These are phyloP conservation scores for Medauroidea extradentata DNA, from an alignment of 1,140 invertebrate genomes.

Conservation along the genomic window DNA sequence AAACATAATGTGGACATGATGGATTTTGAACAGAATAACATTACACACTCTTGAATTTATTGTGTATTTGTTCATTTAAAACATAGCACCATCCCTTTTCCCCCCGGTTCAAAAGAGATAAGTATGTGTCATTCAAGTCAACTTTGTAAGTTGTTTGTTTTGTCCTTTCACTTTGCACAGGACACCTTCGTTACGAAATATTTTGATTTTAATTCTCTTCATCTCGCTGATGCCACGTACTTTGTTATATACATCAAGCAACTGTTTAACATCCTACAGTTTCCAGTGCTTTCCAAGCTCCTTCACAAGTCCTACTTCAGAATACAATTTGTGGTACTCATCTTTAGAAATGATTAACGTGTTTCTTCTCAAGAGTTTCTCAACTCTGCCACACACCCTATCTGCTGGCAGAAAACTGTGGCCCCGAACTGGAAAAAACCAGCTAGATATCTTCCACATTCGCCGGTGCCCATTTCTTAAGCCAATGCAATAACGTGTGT, in stretches of 20 bases:
- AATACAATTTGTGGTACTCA: conserved; percentile 16
- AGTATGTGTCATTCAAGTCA: neutral
- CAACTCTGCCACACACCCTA: conserved; percentile 31
- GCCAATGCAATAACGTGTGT: conserved; percentile 24
- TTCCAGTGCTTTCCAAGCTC: conserved; percentile 11
- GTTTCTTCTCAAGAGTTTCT: conserved; percentile 27
- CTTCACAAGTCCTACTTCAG: conserved; percentile 13
- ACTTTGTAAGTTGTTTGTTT: neutral
- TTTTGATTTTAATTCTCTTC: neutral
- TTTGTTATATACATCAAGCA: neutral
- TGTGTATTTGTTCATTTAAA: neutral
- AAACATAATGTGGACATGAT: too few relatives aligned
- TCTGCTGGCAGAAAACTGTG: conserved; percentile 32
- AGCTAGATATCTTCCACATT: too few relatives aligned
- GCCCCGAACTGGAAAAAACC: conserved; percentile 30
- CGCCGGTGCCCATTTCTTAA: too few relatives aligned
- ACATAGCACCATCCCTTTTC: neutral
- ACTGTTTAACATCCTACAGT: conserved; percentile 16
- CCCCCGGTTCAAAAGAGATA: neutral
- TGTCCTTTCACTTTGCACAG: neutral
- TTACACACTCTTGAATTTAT: too few relatives aligned
- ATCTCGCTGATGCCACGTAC: neutral
- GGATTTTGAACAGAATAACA: too few relatives aligned
- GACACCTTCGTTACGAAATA: neutral
- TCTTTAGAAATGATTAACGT: conserved; percentile 15